These are phyloP conservation scores for Helicorthomorpha holstii DNA, from an alignment of 1,140 invertebrate species.

Conservation along the genomic window DNA sequence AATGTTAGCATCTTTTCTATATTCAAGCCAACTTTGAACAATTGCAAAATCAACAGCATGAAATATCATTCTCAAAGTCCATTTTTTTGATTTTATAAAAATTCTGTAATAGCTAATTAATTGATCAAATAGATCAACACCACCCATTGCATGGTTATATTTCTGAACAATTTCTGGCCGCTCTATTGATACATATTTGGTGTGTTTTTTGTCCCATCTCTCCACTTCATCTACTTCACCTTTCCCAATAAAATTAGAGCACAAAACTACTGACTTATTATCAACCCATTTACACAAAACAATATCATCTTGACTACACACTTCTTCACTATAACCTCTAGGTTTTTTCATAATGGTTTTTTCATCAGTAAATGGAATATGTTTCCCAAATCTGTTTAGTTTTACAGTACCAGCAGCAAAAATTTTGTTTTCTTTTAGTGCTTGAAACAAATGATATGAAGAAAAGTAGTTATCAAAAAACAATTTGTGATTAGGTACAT, in stretches of 20 bases:
- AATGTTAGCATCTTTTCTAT: constrained; percentile 12
- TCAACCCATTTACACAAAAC: constrained; percentile 25
- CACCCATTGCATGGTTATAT: constrained; percentile 24
- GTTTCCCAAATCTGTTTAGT: constrained; percentile 20
- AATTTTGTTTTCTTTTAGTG: constrained; percentile 13
- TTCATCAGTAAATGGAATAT: constrained; percentile 20
- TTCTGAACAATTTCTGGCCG: constrained; percentile 19
- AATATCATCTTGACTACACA: constrained; percentile 15
- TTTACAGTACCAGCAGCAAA: constrained; percentile 21
- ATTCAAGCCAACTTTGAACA: constrained; percentile 18
- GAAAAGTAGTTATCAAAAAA: constrained; percentile 19
- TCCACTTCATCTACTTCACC: constrained; percentile 20
- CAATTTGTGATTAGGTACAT: constrained; percentile 8
- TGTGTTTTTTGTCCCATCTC: constrained; percentile 19
- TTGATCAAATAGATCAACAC: constrained; percentile 22
- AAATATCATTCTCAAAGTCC: constrained; percentile 18
- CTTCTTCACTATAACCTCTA: constrained; percentile 22
- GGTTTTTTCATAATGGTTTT: constrained; percentile 21
- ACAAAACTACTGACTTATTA: constrained; percentile 23
- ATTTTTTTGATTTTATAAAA: constrained; percentile 19
- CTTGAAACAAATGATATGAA: constrained; percentile 22
- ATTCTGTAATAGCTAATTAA: constrained; percentile 7
- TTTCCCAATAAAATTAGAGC: constrained; percentile 26
- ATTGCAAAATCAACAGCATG: constrained; percentile 18
- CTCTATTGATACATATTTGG: constrained; percentile 18